A percentile compares a stretch with the other conserved stretches of the same genome.
Evolutionary conservation across 2,113 vertebrate genomes (phyloP).

Genomic region (Ammodytes dubius): DNA sequence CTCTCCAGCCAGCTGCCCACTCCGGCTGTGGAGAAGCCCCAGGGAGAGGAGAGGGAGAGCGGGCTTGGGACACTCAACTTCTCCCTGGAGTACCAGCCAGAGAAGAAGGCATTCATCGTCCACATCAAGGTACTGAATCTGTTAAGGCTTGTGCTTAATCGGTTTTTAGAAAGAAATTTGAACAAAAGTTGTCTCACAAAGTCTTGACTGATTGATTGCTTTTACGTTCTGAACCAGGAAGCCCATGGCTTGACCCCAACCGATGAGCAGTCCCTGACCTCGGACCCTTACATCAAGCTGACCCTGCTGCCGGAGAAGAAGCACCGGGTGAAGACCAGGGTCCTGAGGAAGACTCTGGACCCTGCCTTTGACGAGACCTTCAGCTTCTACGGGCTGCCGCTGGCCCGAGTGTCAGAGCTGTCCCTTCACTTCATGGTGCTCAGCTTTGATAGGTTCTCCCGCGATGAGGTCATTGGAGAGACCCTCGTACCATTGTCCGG

Average conservation of each 20-base stretch:
- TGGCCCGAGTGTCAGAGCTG: constrained; percentile 91
- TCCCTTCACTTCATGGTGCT: constrained; percentile 95
- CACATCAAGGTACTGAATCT: constrained; percentile 88
- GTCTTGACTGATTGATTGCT: constrained; percentile 1
- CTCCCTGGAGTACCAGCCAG: constrained; percentile 96
- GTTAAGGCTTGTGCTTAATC: not conserved
- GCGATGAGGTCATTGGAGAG: constrained; percentile 97
- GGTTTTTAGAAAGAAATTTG: not conserved
- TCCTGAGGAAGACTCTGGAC: constrained; percentile 96
- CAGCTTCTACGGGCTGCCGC: constrained; percentile 95
- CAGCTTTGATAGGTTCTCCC: constrained; percentile 98
- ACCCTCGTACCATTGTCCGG: constrained; percentile 93
- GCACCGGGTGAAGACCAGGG: constrained; percentile 97
- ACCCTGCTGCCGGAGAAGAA: constrained; percentile 98
- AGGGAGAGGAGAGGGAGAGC: constrained; percentile 75
- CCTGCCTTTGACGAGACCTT: constrained; percentile 99
- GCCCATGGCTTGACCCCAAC: constrained; percentile 93
- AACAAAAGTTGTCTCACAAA: not conserved
- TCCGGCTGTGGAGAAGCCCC: constrained; percentile 81
- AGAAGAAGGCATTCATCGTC: constrained; percentile 96
- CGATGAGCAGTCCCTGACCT: constrained; percentile 97
- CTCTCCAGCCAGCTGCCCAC: constrained; percentile 90
- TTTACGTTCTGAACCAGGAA: constrained; percentile 86
- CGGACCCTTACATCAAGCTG: constrained; percentile 99
- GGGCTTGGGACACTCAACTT: constrained; percentile 94